These are phyloP conservation scores for Andrena trimmerana DNA, from an alignment of 2,888 invertebrate species.

Conservation along the genomic window DNA sequence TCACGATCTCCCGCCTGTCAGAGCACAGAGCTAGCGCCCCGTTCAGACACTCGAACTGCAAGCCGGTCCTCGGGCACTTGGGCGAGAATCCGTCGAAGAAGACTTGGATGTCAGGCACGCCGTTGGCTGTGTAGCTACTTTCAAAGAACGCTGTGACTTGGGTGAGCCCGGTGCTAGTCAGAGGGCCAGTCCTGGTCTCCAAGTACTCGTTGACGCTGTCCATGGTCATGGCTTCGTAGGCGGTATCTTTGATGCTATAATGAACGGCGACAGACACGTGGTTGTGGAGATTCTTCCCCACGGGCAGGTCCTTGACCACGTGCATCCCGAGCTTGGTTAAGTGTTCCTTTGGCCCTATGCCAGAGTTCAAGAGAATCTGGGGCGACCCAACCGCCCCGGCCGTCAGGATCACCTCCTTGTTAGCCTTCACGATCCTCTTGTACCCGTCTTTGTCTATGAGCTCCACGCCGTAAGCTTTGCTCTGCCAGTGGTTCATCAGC, in stretches of 20 bases:
- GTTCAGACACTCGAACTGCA: constrained; percentile 76
- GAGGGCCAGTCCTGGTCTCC: constrained; percentile 80
- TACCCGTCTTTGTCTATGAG: constrained; percentile 83
- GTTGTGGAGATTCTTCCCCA: constrained; percentile 82
- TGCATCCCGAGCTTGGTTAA: constrained; percentile 80
- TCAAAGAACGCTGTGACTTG: constrained; percentile 84
- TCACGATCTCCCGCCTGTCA: constrained; percentile 81
- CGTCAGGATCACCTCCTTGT: constrained; percentile 86
- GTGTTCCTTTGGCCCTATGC: constrained; percentile 86
- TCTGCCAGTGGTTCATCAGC: constrained; percentile 74
- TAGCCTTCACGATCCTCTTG: constrained; percentile 82
- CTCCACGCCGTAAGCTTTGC: constrained; percentile 87
- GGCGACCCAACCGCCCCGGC: constrained; percentile 87
- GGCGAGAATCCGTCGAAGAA: constrained; percentile 85
- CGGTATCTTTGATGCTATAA: constrained; percentile 78
- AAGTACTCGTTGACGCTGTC: constrained; percentile 82
- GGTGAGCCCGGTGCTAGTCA: constrained; percentile 85
- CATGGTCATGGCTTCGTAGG: constrained; percentile 78
- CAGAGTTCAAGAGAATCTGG: constrained; percentile 86
- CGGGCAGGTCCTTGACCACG: constrained; percentile 78
- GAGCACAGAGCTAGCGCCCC: constrained; percentile 75
- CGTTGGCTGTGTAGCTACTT: constrained; percentile 78
- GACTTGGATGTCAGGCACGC: constrained; percentile 83
- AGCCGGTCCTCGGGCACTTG: constrained; percentile 78
- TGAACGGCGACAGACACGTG: constrained; percentile 81